phyloP scores from a whole-genome alignment of 2,888 invertebrate species.

The Chalcosyrphus nemorum region DNA sequence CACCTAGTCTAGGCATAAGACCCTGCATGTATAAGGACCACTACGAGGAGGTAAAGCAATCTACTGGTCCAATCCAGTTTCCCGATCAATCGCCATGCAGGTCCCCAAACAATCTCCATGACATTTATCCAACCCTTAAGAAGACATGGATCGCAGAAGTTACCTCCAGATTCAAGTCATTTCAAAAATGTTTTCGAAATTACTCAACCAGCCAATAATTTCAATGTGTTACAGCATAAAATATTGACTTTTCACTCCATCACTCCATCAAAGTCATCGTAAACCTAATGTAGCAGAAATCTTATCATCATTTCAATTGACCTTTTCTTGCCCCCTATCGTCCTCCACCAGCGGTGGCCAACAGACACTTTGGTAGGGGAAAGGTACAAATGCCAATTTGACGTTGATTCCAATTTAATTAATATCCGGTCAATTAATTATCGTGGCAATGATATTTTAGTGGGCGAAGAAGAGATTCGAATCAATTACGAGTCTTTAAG shows the following conservation, averaged over 20 bases:
- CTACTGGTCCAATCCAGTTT: no score
- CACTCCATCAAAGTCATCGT: neutral
- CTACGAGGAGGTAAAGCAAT: no score
- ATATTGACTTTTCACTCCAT: neutral
- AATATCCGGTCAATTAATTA: conserved; percentile 60
- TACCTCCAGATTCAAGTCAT: no score
- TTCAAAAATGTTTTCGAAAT: no score
- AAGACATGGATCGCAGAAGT: no score
- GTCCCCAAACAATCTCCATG: no score
- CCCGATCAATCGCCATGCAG: no score
- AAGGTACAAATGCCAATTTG: conserved; percentile 39
- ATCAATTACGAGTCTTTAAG: conserved; percentile 52
- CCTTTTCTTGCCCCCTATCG: neutral
- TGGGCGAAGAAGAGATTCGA: conserved; percentile 35
- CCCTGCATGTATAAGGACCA: no score
- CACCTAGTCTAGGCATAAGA: no score
- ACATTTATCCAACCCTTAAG: no score
- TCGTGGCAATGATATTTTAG: conserved; percentile 37
- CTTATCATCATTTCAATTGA: neutral
- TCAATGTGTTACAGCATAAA: neutral
- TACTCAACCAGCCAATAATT: neutral
- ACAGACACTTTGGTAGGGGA: no score
- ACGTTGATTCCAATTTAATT: conserved; percentile 54
- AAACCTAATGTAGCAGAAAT: neutral
- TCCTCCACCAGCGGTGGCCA: no score